phyloP scores from a whole-genome alignment of 2,888 invertebrate genomes.

The Leucophenga maculata region DNA sequence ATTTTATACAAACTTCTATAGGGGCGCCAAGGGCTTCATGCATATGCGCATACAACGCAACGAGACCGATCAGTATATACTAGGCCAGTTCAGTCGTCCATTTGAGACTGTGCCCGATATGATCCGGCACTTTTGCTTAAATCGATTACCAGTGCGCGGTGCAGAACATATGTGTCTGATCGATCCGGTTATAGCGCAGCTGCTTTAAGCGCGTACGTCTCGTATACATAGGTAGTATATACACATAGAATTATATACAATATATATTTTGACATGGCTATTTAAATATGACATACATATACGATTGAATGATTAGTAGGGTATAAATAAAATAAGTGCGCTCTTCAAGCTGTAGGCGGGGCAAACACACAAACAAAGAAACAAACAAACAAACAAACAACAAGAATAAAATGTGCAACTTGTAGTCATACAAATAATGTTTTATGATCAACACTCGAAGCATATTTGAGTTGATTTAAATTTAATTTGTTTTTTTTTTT shows the following conservation, averaged over 20 bases:
- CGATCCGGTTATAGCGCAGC: slow-evolving; percentile 90
- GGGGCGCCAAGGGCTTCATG: slow-evolving; percentile 96
- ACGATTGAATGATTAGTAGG: no score
- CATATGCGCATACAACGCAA: slow-evolving; percentile 94
- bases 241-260: neutral
- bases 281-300: neutral
- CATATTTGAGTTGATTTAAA: no score
- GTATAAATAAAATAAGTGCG: no score
- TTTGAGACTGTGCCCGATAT: slow-evolving; percentile 95
- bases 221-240: neutral
- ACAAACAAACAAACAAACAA: no score
- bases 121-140: slow-evolving; percentile 93
- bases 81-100: slow-evolving; percentile 94
- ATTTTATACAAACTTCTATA: slow-evolving; percentile 69
- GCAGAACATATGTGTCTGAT: slow-evolving; percentile 97
- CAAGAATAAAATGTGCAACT: no score
- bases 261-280: neutral
- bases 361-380: no score
- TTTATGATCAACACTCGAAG: no score
- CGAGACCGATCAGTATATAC: slow-evolving; percentile 85
- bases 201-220: slow-evolving; percentile 74
- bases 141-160: slow-evolving; percentile 93
- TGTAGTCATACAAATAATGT: no score
- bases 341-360: no score
- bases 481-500: no score